Evolutionary conservation across 2,888 invertebrate species (phyloP).

Genomic region (Drosophila histrio): DNA sequence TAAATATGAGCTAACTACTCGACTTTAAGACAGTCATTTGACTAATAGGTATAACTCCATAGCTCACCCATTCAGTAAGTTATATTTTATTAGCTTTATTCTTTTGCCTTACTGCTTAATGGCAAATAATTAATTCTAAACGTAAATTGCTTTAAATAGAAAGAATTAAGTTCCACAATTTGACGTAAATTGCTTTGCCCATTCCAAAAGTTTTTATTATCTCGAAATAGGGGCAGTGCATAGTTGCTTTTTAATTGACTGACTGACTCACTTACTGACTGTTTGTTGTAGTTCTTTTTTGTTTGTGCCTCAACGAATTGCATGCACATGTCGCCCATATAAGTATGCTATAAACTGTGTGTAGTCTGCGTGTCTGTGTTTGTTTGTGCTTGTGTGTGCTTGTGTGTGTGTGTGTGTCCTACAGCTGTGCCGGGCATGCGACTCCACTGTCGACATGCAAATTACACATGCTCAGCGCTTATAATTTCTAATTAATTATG

Average conservation of each 20-base stretch:
- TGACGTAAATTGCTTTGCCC: background rate
- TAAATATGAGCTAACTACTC: no score
- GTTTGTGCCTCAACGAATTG: conserved; percentile 27
- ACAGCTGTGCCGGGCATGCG: conserved; percentile 19
- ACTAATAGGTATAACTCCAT: no score
- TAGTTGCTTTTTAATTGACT: conserved; percentile 39
- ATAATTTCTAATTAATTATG: conserved; percentile 83
- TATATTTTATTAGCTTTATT: no score
- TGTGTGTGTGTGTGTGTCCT: conserved; percentile 9
- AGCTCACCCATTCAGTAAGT: no score
- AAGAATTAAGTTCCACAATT: background rate
- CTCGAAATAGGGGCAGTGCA: background rate
- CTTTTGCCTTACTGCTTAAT: no score
- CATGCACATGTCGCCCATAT: conserved; percentile 31
- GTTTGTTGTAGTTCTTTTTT: no score
- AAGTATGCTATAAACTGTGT: conserved; percentile 26
- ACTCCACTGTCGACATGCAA: conserved; percentile 59
- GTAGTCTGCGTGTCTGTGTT: background rate
- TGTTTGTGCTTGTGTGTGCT: background rate
- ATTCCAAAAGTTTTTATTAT: background rate
- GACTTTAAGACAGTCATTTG: no score
- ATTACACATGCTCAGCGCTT: conserved; percentile 69
- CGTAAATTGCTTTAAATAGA: background rate
- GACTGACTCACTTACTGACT: conserved; percentile 3
- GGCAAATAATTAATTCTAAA: no score